Base-by-base conservation (phyloP, 1,140 invertebrate species). In the Anagrus nilaparvatae region DNA sequence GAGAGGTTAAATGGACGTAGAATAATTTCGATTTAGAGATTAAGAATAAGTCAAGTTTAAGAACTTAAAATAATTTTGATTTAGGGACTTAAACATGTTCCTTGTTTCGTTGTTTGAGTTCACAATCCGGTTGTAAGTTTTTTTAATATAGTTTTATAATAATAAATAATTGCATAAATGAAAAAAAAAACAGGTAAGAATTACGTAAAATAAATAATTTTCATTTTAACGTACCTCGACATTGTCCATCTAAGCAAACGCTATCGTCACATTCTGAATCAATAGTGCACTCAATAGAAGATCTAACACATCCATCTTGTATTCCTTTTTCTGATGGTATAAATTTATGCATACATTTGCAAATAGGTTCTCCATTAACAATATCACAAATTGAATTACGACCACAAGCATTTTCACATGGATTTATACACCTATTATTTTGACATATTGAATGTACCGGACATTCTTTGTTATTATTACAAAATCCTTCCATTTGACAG, bases 181-280 rank as follows among this genome's bases (percentile, higher is more conserved):
- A 24, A 43, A 9, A 37, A 32, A 14, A 40, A 24, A 32, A 36
- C 10, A 16, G 25, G 37, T 30, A 16, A 47, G 5, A 29, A 29
- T 14, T 12, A n/a, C 16, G 7, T 32, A 18, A 31, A 28, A 21
- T 34, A 8, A 25, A 31, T 27, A 31, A 19, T 5, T n/a, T n/a
- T n/a, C n/a, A n/a, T n/a, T n/a, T n/a, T n/a, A 4, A 40, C 50
- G 47, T 60, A 73, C 68, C 65, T 64, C 81, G 79, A 55, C 90
- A 94, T 56, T 90, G 82, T 20, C 81, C 82, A 54, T 84, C 81
- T 8, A 81, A 72, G 59, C 89, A 94, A 31, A 85, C 67, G 44
- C 81, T 78, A 39, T 78, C 79, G 14, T 73, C 70, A 55, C 88
- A 94, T 40, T 92, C 85, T 6, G 70, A 51, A 59, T 91, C 86